Percentiles rank a stretch among this genome's conserved stretches.
Conservation (phyloP, 1,140 invertebrate genomes). For the Archegozetes longisetosus region DNA sequence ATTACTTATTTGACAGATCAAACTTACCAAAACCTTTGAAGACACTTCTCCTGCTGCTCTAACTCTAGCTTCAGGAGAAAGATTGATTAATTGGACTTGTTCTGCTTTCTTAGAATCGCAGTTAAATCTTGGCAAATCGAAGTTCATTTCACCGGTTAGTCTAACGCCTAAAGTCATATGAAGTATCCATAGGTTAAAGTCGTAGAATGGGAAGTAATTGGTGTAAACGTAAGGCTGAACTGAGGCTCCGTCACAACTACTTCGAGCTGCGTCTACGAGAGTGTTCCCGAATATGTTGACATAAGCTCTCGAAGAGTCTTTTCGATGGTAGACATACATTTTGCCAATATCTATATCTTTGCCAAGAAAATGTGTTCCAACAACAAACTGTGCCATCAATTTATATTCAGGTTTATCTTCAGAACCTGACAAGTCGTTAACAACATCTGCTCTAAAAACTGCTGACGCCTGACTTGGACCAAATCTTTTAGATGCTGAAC, state of each 20-base stretch:
- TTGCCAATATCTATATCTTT: slow-evolving; percentile 18
- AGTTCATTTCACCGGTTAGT: slow-evolving; percentile 12
- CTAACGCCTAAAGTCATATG: slow-evolving; percentile 16
- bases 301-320: slow-evolving; percentile 16
- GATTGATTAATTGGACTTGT: not conserved
- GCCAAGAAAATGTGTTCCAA: slow-evolving; percentile 18
- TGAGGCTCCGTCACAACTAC: slow-evolving; percentile 4
- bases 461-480: slow-evolving; percentile 7
- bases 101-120: not conserved
- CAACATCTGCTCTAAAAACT: slow-evolving; percentile 4
- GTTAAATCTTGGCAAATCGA: not conserved
- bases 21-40: slow-evolving; percentile 10
- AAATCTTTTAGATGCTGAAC: slow-evolving; percentile 8
- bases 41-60: slow-evolving; percentile 17
- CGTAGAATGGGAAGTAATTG: slow-evolving; percentile 18
- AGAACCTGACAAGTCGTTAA: not conserved
- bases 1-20: no score
- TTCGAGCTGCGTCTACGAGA: slow-evolving; percentile 8
- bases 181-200: slow-evolving; percentile 15
- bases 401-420: slow-evolving; percentile 16
- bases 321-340: slow-evolving; percentile 16
- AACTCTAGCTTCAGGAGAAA: slow-evolving; percentile 9
- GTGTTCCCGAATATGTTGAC: slow-evolving; percentile 13
- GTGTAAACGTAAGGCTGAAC: slow-evolving; percentile 10
- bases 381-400: slow-evolving; percentile 17